Evolutionary conservation across 2,797 vertebrate genomes (phyloP), one percentile per base, ranked within the genome.

Genomic region (Chaetophractus vellerosus): DNA sequence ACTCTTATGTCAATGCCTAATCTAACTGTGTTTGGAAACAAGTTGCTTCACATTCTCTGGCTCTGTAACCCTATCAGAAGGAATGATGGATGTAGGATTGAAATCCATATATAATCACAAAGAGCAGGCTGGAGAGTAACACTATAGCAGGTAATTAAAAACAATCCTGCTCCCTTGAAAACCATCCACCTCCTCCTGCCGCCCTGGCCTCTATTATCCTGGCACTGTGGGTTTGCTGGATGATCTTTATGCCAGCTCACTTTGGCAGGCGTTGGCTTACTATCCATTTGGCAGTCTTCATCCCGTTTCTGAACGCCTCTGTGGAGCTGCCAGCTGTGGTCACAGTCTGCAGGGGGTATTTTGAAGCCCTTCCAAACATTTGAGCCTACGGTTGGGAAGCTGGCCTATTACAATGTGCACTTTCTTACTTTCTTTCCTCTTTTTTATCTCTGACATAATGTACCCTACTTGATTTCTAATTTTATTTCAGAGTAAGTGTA

Each of bases 311-410:
- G 80, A 90, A 24, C 3, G 88, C 79, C 92, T 93, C 74, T 96
- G 87, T 45, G 1, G 48, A 61, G 63, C 31, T 96, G 89, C 74
- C 95, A 97, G 16, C 71, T 91, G 94, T 64, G 85, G 84, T 61
- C 72, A 91, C 71, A 96, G 76, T 57, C n/a, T 90, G n/a, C n/a
- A 75, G 87, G 61, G 41, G 86, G 31, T 48, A 83, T 88, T 94
- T 95, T 82, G 96, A 96, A 93, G 45, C 7, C 38, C 31, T 96
- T 97, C 94, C 96, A 96, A 95, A 90, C 89, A 75, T 97, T 68
- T 90, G 80, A 50, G 31, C 14, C 72, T 92, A 72, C 33, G 18
- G 61, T 63, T 79, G 48, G 69, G 85, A 95, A 85, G 79, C 8
- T 79, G 1, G 0, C 31, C 96, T 85, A 52, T 95, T 91, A 90